Percentiles rank a stretch among this genome's conserved stretches.
phyloP scores from a whole-genome alignment of 2,797 vertebrate genomes.

The Galagoides demidoff region DNA sequence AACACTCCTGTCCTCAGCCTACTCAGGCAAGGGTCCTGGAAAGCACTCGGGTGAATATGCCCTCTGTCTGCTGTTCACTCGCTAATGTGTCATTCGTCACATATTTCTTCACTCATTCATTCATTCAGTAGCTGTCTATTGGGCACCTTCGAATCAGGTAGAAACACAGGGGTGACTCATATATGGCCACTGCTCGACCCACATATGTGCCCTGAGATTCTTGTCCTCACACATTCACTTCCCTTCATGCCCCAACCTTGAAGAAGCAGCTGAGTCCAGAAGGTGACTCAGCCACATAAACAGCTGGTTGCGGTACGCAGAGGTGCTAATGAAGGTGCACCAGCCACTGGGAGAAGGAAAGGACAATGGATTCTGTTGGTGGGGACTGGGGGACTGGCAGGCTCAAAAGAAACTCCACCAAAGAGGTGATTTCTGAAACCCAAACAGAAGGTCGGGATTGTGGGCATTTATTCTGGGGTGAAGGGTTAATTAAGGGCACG shows the following conservation, averaged over 20 bases:
- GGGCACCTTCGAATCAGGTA: background rate
- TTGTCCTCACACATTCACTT: background rate
- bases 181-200: background rate
- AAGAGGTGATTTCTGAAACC: background rate
- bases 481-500: background rate
- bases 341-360: background rate
- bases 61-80: too few relatives aligned
- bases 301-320: rapidly evolving
- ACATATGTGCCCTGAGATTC: background rate
- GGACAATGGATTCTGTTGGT: too few relatives aligned
- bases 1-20: background rate
- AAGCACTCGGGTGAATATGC: background rate
- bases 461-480: background rate
- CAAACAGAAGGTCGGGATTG: background rate
- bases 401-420: background rate
- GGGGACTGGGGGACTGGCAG: background rate
- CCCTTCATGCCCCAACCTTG: background rate
- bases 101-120: background rate
- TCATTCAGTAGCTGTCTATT: background rate
- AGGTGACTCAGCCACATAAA: background rate
- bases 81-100: background rate
- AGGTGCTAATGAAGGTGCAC: background rate
- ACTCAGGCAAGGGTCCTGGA: background rate
- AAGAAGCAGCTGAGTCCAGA: background rate
- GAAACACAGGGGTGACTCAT: background rate